These are phyloP conservation scores for Hirtodrosophila trivittata DNA, from an alignment of 2,888 invertebrate species.

Conservation along the genomic window DNA sequence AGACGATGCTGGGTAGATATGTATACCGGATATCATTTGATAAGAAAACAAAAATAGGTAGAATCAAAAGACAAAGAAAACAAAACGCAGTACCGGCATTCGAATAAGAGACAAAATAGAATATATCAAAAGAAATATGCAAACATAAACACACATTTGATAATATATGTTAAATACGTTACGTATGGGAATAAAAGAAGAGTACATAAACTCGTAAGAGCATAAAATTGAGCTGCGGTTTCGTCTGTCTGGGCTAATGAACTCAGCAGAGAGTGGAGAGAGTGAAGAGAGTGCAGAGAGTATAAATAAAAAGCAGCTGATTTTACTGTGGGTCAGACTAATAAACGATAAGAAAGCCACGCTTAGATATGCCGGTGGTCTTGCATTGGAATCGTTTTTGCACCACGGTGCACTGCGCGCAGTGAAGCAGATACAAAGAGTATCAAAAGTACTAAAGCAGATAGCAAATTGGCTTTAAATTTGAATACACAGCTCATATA, in stretches of 20 bases:
- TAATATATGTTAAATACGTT: too few species aligned
- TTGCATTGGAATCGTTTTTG: constrained; percentile 29
- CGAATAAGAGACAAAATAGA: constrained; percentile 7
- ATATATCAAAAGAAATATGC: background rate
- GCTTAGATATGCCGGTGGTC: background rate
- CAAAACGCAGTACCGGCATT: too few species aligned
- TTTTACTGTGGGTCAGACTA: constrained; percentile 3
- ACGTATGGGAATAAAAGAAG: too few species aligned
- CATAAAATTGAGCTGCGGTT: constrained; percentile 8
- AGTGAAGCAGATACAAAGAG: constrained; percentile 15
- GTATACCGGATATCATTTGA: constrained; percentile 16
- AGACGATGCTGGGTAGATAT: constrained; percentile 4
- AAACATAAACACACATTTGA: too few species aligned
- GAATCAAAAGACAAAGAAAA: background rate
- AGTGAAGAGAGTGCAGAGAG: constrained; percentile 7
- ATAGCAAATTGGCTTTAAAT: constrained; percentile 48
- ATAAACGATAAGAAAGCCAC: constrained; percentile 1
- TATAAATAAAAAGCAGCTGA: constrained; percentile 67
- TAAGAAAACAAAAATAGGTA: constrained; percentile 21
- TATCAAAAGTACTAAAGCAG: constrained; percentile 23
- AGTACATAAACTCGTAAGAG: too few species aligned
- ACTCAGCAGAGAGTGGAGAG: constrained; percentile 31
- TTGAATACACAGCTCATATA: constrained; percentile 40
- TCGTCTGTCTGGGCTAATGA: constrained; percentile 42
- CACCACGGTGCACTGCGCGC: constrained; percentile 11